These are phyloP conservation scores for Vespertilio murinus DNA, from an alignment of 2,797 vertebrate genomes.

Conservation along the genomic window DNA sequence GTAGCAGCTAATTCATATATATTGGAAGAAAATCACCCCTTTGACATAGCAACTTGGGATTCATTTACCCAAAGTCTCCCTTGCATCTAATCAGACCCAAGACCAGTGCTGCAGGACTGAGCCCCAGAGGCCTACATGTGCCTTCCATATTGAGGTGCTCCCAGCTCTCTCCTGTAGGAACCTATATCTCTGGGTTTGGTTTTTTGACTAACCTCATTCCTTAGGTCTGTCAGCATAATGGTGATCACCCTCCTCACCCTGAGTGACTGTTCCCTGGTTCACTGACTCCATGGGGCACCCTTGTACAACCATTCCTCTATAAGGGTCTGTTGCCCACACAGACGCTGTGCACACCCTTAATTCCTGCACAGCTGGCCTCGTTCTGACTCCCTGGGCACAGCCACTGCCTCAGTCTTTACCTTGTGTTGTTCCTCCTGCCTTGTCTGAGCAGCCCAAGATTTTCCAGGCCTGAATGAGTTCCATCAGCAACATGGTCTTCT, in stretches of 20 bases:
- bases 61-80: neutral
- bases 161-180: neutral
- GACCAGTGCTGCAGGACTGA: neutral
- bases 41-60: neutral
- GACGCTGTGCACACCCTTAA: rapidly evolving
- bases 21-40: neutral
- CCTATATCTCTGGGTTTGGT: neutral
- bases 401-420: neutral
- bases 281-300: neutral
- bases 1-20: neutral
- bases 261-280: neutral
- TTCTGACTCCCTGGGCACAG: neutral
- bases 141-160: neutral
- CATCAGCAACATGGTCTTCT: neutral
- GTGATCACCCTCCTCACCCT: neutral
- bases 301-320: no score
- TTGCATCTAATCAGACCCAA: neutral
- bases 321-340: neutral
- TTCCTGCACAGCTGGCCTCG: neutral
- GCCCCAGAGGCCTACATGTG: no score
- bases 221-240: neutral
- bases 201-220: neutral
- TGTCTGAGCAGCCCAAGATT: neutral
- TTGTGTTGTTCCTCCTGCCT: neutral
- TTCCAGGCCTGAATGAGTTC: neutral